These are phyloP conservation scores for Toxonevra muliebris DNA, from an alignment of 2,888 invertebrate genomes.

Conservation along the genomic window DNA sequence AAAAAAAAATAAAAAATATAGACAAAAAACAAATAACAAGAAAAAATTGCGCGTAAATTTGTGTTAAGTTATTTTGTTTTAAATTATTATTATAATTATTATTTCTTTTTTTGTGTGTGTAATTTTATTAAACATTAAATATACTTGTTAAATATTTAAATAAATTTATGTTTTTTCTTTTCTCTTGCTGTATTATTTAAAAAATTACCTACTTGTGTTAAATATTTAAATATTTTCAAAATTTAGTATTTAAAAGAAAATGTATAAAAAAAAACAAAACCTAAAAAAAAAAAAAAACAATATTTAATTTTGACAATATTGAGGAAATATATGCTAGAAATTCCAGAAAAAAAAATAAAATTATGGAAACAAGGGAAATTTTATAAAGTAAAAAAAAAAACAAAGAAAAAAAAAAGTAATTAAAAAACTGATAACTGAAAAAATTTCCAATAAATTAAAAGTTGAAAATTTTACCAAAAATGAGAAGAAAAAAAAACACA, in stretches of 20 bases:
- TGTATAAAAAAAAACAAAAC: constrained; percentile 1
- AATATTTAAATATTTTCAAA: constrained; percentile 17
- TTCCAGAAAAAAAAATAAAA: too few species aligned
- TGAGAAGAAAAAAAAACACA: too few species aligned
- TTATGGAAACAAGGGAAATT: constrained; percentile 23
- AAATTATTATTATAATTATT: constrained; percentile 17
- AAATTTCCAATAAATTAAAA: constrained; percentile 40
- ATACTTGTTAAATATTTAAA: constrained; percentile 7
- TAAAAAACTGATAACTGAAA: constrained; percentile 29
- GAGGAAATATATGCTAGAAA: constrained; percentile 16
- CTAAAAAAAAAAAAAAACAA: constrained; percentile 6
- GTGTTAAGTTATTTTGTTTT: not conserved
- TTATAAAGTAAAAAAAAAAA: constrained; percentile 17
- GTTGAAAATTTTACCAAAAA: constrained; percentile 39
- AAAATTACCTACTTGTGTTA: too few species aligned
- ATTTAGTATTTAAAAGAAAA: constrained; percentile 15
- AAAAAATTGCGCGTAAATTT: too few species aligned
- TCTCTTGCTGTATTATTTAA: not conserved
- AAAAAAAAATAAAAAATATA: too few species aligned
- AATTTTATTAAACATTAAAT: constrained; percentile 13
- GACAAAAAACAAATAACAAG: too few species aligned
- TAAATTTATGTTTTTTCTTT: constrained; percentile 21
- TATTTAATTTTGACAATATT: constrained; percentile 29
- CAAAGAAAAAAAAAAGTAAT: constrained; percentile 35
- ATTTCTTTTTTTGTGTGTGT: constrained; percentile 13